Evolutionary conservation across 2,888 invertebrate genomes (phyloP), one percentile per base, ranked within the genome.

Genomic region (Orthosia cruda): DNA sequence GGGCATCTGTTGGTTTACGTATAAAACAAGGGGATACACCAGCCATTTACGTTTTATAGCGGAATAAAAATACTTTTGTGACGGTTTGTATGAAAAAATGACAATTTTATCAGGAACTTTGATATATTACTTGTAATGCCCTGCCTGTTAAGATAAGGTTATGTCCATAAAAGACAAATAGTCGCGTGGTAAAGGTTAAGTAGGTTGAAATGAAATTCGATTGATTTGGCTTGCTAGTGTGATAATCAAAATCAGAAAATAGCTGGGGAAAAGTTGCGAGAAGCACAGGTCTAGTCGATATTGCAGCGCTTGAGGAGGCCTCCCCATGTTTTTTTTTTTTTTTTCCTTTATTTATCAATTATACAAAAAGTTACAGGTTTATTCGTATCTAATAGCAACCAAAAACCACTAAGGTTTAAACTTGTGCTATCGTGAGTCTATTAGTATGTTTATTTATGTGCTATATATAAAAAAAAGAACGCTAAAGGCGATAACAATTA

Each of bases 11-110:
- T 72, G 72, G 80, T 75, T 81, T 77, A 55, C 58, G 63, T 75
- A 81, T 80, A 81, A 87, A 87, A 87, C 76, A 85, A 77, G 71
- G 68, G 76, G 67, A 73, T 64, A 74, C 23, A 59, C 58, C 59
- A 64, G 66, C 61, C 73, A 81, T 86, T 70, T 84, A 71, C 61
- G 12, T 76, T 88, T 87, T 88, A 88, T 81, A 40, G 74, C 69
- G 23, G 55, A 74, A 83, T 84, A 88, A 86, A 77, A 83, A 78
- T 80, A 77, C 66, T 79, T 68, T 77, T 71, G 72, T 67, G 68
- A 71, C 52, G 32, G 66, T 74, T 66, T 65, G 32, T 65, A 67
- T 57, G 61, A 20, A 49, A 71, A 74, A 64, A 61, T 71, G 62
- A 0, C n/a, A 26, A 61, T 68, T 71, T 78, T 76, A 74, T 80